Conservation (phyloP, 2,797 vertebrate species). For the Premnoplex brunnescens region DNA sequence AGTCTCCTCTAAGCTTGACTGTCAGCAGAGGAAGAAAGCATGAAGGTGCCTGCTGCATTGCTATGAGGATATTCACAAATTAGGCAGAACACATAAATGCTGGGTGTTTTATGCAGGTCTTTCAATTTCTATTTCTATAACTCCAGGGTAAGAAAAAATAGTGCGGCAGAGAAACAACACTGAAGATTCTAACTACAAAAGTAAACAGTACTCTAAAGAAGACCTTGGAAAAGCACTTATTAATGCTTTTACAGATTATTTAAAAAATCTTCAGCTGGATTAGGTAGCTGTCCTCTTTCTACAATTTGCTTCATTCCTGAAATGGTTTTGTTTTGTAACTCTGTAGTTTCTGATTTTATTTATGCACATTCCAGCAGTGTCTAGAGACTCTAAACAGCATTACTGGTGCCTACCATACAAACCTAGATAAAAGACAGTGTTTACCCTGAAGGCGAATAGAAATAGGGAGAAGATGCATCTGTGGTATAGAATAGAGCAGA, state of each 20-base stretch:
- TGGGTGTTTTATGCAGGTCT: neutral
- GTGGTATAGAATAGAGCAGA: neutral
- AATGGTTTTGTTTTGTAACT: neutral
- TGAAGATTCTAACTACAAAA: neutral
- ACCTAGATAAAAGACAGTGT: neutral
- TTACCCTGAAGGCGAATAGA: neutral
- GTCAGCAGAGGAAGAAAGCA: neutral
- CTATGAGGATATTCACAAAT: neutral
- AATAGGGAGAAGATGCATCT: neutral
- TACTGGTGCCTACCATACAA: slow-evolving; percentile 2
- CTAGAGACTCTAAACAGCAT: neutral
- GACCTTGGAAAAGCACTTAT: neutral
- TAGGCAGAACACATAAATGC: neutral
- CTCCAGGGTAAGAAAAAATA: neutral
- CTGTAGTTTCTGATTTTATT: neutral
- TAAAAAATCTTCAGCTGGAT: neutral
- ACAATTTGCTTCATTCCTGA: neutral
- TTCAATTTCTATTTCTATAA: neutral
- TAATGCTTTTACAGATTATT: neutral
- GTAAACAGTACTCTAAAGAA: neutral
- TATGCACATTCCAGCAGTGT: neutral
- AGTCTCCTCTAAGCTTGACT: neutral
- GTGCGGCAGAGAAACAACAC: neutral
- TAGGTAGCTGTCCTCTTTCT: neutral
- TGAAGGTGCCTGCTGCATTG: neutral